phyloP scores from a whole-genome alignment of 2,888 invertebrate species.

The Exocentrus adspersus region DNA sequence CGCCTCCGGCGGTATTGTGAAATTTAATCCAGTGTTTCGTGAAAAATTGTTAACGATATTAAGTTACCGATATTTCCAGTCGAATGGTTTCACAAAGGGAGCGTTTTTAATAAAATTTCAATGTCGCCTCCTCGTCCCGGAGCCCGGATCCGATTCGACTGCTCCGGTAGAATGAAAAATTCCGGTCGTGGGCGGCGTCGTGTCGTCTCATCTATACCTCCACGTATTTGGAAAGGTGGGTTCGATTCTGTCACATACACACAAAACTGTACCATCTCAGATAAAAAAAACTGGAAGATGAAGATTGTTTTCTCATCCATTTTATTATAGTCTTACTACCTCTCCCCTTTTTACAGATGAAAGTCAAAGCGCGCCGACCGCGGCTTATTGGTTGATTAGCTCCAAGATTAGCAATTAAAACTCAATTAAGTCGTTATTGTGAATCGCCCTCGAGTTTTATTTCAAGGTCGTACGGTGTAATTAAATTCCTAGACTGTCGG shows the following conservation, averaged over 20 bases:
- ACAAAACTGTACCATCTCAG: slow-evolving; percentile 38
- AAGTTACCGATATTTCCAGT: slow-evolving; percentile 16
- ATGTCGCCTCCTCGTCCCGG: slow-evolving; percentile 4
- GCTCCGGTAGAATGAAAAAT: slow-evolving; percentile 14
- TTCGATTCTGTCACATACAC: slow-evolving; percentile 42
- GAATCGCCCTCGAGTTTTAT: slow-evolving; percentile 13
- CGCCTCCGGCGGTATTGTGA: not conserved
- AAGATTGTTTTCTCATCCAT: slow-evolving; percentile 38
- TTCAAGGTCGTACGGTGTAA: slow-evolving; percentile 11
- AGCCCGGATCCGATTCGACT: slow-evolving; percentile 18
- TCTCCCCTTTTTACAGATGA: slow-evolving; percentile 36
- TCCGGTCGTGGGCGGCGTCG: slow-evolving; percentile 3
- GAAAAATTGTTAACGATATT: slow-evolving; percentile 12
- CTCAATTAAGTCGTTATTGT: slow-evolving; percentile 45
- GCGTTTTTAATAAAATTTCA: slow-evolving; percentile 22
- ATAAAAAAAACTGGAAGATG: no score
- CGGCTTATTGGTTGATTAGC: slow-evolving; percentile 42
- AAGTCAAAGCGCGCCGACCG: slow-evolving; percentile 33
- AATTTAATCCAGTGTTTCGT: slow-evolving; percentile 13
- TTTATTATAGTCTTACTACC: not conserved
- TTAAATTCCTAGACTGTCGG: not conserved
- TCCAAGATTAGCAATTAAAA: slow-evolving; percentile 44
- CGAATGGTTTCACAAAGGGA: slow-evolving; percentile 6
- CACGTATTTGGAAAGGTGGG: slow-evolving; percentile 21
- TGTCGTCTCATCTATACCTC: not conserved